phyloP scores from a whole-genome alignment of 2,113 vertebrate genomes.

The Ciconia boyciana region DNA sequence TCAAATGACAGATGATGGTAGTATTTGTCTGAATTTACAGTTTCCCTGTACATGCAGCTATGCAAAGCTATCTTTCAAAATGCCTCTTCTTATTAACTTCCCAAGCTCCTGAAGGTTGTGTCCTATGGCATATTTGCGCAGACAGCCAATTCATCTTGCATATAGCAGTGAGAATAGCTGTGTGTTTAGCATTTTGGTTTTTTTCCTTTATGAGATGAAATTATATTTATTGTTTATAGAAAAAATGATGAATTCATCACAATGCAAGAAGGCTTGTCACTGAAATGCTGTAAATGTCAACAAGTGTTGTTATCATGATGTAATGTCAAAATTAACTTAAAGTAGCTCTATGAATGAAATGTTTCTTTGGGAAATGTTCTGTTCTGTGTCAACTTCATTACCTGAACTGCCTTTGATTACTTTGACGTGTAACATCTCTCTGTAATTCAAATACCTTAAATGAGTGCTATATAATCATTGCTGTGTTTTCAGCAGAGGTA shows the following conservation, averaged over 20 bases:
- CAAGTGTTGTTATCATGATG: slow-evolving; percentile 26
- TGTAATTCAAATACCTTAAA: slow-evolving; percentile 15
- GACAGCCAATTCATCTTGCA: neutral
- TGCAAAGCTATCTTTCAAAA: neutral
- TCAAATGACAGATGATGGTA: neutral
- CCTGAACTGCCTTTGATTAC: slow-evolving; percentile 41
- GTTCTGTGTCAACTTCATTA: slow-evolving; percentile 28
- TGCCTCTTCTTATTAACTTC: neutral
- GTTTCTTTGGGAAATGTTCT: slow-evolving; percentile 23
- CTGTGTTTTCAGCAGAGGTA: neutral
- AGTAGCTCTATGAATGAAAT: slow-evolving; percentile 13
- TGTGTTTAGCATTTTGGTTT: neutral
- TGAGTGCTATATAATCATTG: neutral
- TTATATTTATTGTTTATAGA: neutral
- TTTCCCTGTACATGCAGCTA: neutral
- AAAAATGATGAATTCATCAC: neutral
- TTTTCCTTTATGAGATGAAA: neutral
- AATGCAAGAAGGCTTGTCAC: neutral
- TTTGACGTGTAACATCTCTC: neutral
- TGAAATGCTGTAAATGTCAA: slow-evolving; percentile 12
- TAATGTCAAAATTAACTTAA: slow-evolving; percentile 31
- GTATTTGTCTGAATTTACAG: neutral
- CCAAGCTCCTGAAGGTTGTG: neutral
- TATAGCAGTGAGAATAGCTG: neutral
- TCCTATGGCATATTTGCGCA: neutral